Conservation (phyloP, 2,888 invertebrate genomes). For the Subacronicta megacephala region DNA sequence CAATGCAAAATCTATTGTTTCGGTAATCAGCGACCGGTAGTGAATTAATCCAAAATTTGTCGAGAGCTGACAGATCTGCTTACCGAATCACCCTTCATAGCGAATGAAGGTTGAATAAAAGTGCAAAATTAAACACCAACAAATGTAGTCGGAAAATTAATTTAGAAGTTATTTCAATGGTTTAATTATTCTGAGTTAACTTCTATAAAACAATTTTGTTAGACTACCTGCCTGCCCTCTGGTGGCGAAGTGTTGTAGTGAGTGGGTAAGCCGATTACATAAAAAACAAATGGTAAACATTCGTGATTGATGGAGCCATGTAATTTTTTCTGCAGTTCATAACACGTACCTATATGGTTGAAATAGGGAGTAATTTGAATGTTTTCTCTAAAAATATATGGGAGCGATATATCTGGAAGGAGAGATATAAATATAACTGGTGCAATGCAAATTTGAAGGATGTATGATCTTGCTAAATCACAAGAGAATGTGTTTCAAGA, state of each 20-base stretch:
- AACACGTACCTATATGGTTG: constrained; percentile 3
- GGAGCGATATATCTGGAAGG: neutral
- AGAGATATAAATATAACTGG: neutral
- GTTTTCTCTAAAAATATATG: neutral
- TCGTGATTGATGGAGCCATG: constrained; percentile 21
- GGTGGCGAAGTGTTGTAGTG: constrained; percentile 25
- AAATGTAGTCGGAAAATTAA: constrained; percentile 61
- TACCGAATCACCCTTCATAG: constrained; percentile 14
- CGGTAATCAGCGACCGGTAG: no score
- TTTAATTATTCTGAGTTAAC: constrained; percentile 58
- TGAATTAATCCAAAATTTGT: constrained; percentile 26
- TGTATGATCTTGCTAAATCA: no score
- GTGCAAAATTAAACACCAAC: constrained; percentile 41
- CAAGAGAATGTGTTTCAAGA: no score
- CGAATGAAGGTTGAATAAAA: constrained; percentile 31
- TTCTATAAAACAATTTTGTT: constrained; percentile 46
- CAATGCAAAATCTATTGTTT: no score
- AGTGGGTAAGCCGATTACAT: constrained; percentile 27
- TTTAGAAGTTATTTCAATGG: constrained; percentile 64
- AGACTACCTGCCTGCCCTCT: constrained; percentile 46
- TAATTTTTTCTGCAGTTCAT: constrained; percentile 15
- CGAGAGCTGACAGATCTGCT: constrained; percentile 26
- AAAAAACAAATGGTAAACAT: constrained; percentile 26
- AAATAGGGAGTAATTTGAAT: neutral
- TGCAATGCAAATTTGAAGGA: no score